These are phyloP conservation scores for Chanos chanos DNA, from an alignment of 2,797 vertebrate genomes.

Conservation along the genomic window DNA sequence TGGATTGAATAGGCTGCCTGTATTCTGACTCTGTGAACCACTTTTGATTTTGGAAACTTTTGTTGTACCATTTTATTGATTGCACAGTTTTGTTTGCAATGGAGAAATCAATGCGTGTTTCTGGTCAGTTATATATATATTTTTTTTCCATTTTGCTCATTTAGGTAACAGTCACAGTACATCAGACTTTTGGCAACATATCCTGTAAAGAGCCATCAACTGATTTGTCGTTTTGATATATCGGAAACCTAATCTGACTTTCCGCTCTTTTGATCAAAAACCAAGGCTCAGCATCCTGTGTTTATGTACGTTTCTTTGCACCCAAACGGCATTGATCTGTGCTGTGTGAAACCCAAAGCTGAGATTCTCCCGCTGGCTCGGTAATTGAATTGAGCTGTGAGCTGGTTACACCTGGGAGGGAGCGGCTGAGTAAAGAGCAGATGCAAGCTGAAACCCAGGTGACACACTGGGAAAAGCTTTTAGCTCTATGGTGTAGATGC, in stretches of 20 bases:
- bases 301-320: slow-evolving; percentile 18
- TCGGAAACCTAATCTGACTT: too few species aligned
- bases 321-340: slow-evolving; percentile 49
- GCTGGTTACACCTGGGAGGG: not conserved
- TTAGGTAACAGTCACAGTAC: too few species aligned
- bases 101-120: not conserved
- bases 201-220: too few species aligned
- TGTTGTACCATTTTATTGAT: slow-evolving; percentile 5
- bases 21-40: not conserved
- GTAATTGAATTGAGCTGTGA: slow-evolving; percentile 22
- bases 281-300: slow-evolving; percentile 24
- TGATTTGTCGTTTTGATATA: too few species aligned
- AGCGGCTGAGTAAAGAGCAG: not conserved
- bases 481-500: slow-evolving; percentile 1
- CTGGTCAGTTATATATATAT: slow-evolving; percentile 5
- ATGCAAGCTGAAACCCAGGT: not conserved
- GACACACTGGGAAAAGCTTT: slow-evolving; percentile 16
- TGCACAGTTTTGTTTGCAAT: slow-evolving; percentile 4
- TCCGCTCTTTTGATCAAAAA: slow-evolving; percentile 22
- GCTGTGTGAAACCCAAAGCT: slow-evolving; percentile 47
- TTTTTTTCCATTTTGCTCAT: too few species aligned
- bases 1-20: too few species aligned
- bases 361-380: too few species aligned
- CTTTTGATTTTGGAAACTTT: slow-evolving; percentile 14
- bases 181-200: too few species aligned